Base-by-base conservation (phyloP, 1,140 invertebrate genomes). In the Planococcus citri region DNA sequence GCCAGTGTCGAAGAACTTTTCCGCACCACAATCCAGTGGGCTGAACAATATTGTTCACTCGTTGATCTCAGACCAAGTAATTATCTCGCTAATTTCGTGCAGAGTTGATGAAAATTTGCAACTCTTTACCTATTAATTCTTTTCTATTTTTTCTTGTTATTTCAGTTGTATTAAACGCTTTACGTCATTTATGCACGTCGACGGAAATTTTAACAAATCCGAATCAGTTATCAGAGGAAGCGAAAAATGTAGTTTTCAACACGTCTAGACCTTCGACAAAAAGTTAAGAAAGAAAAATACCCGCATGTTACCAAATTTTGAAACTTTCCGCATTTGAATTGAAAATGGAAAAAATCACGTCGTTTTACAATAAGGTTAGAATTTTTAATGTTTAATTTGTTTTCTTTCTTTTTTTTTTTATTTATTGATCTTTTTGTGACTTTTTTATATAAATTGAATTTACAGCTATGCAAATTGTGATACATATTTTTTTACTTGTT, bases 1-100 rank as follows among this genome's bases (percentile, higher is more conserved):
- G 86, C 88, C 71, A 95, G 88, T 81, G 79, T 92, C 70, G 92
- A 96, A 73, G 95, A 98, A 80, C 82, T 98, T 71, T 94, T 91
- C 79, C 86, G 91, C 72, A 94, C 92, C 71, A 92, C 92, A 70
- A 83, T 94, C 73, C 82, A 90, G 29, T 98, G 95, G 95, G 86
- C 95, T 33, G 94, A 97, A 77, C 93, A 97, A 77, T 91, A 95
- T 79, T 97, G 95, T 80, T 94, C 93, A 12, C 84, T 98, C 70
- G 87, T 91, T 72, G 87, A 93, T 81, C 87, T 98, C 77, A 86
- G 95, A 77, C 92, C 92, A 79, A 89, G 94, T 95, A 83, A 79
- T 74, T 76, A 27, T 60, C 37, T 37, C 12, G 29, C n/a, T n/a
- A n/a, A n/a, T n/a, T n/a, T n/a, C n/a, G n/a, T n/a, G n/a, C n/a